Base-by-base conservation (phyloP, 1,140 invertebrate species). In the Achroia grisella region DNA sequence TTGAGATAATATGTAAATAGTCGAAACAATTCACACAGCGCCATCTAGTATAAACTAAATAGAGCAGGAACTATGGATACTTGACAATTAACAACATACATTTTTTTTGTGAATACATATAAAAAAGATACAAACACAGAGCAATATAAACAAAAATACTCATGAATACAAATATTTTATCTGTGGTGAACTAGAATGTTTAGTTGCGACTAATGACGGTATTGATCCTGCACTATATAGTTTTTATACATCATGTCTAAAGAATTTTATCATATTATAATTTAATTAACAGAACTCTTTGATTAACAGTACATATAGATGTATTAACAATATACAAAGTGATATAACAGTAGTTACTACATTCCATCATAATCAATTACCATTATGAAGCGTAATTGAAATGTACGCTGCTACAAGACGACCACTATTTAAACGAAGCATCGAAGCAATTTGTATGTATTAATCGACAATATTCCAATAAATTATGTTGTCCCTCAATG, bases 301-400 rank as follows among this genome's bases (percentile, higher is more conserved):
- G 3, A 4, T 31, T 10, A 3, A 31, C 2, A n/a, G 8, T 31
- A 31, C 9, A 29, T 29, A 31, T 8, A 4, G 9, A 31, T 31
- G 8, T 31, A 10, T 3, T 31, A n/a, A 31, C 9, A 35, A 35
- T 1, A 3, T 13, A 35, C 12, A 35, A n/a, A 14, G 8, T 14
- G 9, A 14, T 14, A 49, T 53, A 46, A 51, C 14, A 12, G 12
- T 35, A 14, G 11, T 1, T 37, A 37, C 8, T 37, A 37, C 10
- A 37, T 34, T 46, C 39, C 33, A 34, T 28, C 44, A 55, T 58
- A 65, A 52, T 23, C 72, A 79, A 79, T 79, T 75, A 74, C 64
- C 56, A 44, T 74, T 60, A 76, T 72, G 62, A 61, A 56, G 56
- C 55, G 74, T 74, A 76, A 81, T 81, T 76, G 74, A 81, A 74